A percentile compares a stretch with the other conserved stretches of the same genome.
These are phyloP conservation scores for Dynastes grantii DNA, from an alignment of 2,888 invertebrate genomes.

Conservation along the genomic window DNA sequence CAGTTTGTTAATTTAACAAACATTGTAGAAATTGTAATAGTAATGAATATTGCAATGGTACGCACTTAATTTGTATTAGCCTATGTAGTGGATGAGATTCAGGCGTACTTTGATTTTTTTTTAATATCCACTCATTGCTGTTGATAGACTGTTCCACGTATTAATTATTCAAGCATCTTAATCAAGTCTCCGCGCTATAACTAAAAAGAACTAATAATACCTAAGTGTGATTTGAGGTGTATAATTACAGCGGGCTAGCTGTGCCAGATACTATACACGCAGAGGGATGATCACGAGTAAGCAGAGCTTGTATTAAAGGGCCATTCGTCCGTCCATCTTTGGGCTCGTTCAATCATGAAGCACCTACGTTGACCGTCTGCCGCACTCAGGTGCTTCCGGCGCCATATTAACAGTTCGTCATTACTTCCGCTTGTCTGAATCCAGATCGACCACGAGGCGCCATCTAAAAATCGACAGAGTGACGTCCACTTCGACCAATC, in stretches of 20 bases:
- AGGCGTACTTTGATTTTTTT: no score
- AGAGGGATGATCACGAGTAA: slow-evolving; percentile 54
- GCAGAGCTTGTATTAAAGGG: slow-evolving; percentile 56
- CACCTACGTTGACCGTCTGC: slow-evolving; percentile 43
- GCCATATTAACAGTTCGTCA: slow-evolving; percentile 49
- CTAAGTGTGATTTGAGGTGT: slow-evolving; percentile 31
- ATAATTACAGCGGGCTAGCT: slow-evolving; percentile 1
- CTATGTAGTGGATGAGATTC: no score
- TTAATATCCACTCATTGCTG: no score
- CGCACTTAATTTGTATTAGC: no score
- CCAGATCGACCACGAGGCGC: slow-evolving; percentile 48
- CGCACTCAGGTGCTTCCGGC: slow-evolving; percentile 47
- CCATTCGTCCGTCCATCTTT: slow-evolving; percentile 52
- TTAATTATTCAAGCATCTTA: neutral
- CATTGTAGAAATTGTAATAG: no score
- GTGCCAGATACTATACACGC: slow-evolving; percentile 2
- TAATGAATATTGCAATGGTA: no score
- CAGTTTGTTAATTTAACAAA: no score
- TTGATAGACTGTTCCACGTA: neutral
- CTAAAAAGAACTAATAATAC: slow-evolving; percentile 8
- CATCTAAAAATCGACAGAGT: slow-evolving; percentile 53
- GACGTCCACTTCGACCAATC: slow-evolving; percentile 50
- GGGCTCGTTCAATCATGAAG: slow-evolving; percentile 49
- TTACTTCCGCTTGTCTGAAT: slow-evolving; percentile 58
- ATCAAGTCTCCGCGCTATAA: neutral